These are phyloP conservation scores for Lepisosteus osseus DNA, from an alignment of 2,113 vertebrate species.

Conservation along the genomic window DNA sequence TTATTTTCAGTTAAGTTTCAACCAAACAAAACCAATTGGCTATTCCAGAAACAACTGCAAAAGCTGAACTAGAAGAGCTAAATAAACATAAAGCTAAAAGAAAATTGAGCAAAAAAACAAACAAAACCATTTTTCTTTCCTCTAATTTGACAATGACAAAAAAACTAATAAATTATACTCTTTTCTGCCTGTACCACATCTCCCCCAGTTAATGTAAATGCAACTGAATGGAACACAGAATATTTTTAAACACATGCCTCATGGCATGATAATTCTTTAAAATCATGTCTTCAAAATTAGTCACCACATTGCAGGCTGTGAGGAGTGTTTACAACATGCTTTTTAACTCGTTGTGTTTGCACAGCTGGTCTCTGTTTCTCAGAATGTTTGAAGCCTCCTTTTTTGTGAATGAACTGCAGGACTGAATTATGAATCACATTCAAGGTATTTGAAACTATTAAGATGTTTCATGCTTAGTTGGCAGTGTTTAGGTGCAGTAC, in stretches of 20 bases:
- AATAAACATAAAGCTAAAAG: too few species aligned
- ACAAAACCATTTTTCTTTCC: too few species aligned
- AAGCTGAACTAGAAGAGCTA: too few species aligned
- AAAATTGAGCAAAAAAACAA: too few species aligned
- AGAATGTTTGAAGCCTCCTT: background rate
- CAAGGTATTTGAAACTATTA: constrained; percentile 9
- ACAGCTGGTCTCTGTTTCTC: constrained; percentile 9
- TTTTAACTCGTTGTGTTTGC: background rate
- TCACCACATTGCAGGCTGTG: background rate
- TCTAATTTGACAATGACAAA: too few species aligned
- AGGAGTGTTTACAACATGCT: background rate
- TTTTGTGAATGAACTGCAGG: constrained; percentile 8
- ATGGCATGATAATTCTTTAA: background rate
- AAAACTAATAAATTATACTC: background rate
- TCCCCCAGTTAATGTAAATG: background rate
- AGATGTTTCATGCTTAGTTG: constrained; percentile 5
- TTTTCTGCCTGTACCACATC: background rate
- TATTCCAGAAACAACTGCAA: too few species aligned
- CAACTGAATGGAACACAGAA: background rate
- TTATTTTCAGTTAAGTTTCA: too few species aligned
- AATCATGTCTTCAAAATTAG: background rate
- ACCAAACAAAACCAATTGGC: too few species aligned
- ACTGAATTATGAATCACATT: constrained; percentile 6
- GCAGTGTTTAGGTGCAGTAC: background rate
- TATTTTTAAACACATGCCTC: background rate